These are phyloP conservation scores for Pogonomyrmex barbatus DNA, from an alignment of 1,140 invertebrate species.

Conservation along the genomic window DNA sequence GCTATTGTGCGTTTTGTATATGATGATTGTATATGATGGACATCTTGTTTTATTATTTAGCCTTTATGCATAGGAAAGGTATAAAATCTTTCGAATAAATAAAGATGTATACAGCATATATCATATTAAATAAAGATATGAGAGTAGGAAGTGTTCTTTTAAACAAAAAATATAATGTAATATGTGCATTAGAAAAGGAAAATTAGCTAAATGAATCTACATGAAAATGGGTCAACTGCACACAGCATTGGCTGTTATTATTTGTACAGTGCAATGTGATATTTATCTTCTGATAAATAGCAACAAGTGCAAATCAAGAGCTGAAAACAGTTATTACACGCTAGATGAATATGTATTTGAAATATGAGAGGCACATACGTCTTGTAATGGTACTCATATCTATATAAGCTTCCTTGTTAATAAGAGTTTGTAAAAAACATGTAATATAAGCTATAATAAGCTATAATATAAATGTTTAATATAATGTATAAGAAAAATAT, in stretches of 20 bases:
- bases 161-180: background rate
- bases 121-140: conserved; percentile 14
- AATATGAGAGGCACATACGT: no score
- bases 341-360: background rate
- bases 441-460: conserved; percentile 25
- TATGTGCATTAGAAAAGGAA: background rate
- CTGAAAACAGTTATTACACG: background rate
- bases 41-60: background rate
- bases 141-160: conserved; percentile 5
- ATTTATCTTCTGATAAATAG: conserved; percentile 17
- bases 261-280: conserved; percentile 20
- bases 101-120: background rate
- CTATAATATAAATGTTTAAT: conserved; percentile 57
- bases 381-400: background rate
- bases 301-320: background rate
- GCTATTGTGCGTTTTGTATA: conserved; percentile 29
- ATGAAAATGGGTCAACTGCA: background rate
- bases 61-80: background rate
- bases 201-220: background rate
- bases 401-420: conserved; percentile 42
- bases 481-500: conserved; percentile 43
- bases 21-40: background rate
- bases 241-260: background rate
- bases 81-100: conserved; percentile 3
- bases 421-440: conserved; percentile 57